Evolutionary conservation across 2,113 vertebrate genomes (phyloP), one percentile per base, ranked within the genome.

Genomic region (Aegotheles bennettii): DNA sequence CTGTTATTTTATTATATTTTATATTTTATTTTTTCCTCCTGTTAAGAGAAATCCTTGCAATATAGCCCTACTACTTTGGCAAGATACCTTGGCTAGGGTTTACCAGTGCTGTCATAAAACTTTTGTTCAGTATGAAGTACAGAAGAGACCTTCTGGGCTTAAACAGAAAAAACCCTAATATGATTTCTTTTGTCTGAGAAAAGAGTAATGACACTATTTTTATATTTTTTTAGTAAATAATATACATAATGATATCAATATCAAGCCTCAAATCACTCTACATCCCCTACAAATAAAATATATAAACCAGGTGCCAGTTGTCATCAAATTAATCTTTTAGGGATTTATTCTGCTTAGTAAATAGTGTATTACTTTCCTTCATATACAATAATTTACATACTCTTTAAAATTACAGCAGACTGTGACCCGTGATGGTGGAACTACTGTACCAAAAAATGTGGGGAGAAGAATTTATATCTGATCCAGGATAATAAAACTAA

Each of bases 11-110:
- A 10, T 48, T 48, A 11, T 48, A 20, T 5, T 18, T 29, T 6
- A 3, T 10, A 7, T 2, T 3, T 4, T 18, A 6, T 15, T 21
- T 6, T 36, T 9, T 18, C 6, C 5, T 3, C 11, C 10, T 50
- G 5, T 29, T 83, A 20, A 25, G 25, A 23, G 6, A 68, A 83
- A 43, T 40, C 18, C 6, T 70, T 89, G 29, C 28, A 59, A 29
- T 51, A 50, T 16, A 53, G 4, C 7, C 29, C 20, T 77, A 25
- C 33, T 31, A 38, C 16, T 35, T 7, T 38, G 33, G 16, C 21
- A 79, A 23, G 4, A 16, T 65, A 16, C 21, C 25, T 70, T 79
- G 61, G 15, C 26, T 76, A 48, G 26, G 9, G 8, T 56, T 79
- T 84, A 26, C 7, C 35, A 48, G 11, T 10, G 6, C 5, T 71